Conservation (phyloP, 2,888 invertebrate species). For the Heliconius sara region DNA sequence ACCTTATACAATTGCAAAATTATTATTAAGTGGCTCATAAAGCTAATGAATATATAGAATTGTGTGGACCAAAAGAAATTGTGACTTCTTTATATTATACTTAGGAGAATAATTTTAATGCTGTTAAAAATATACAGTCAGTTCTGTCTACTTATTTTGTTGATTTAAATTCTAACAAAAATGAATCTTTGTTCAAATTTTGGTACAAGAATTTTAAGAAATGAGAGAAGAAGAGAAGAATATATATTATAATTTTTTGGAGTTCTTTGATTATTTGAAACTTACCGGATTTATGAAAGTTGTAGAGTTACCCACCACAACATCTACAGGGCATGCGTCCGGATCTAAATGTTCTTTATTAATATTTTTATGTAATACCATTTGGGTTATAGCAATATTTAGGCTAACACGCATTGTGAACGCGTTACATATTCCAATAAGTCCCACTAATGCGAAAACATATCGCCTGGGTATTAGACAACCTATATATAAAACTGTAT, state of each 20-base stretch:
- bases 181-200: not conserved
- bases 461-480: conserved; percentile 86
- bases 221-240: no score
- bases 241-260: no score
- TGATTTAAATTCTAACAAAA: not conserved
- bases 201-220: no score
- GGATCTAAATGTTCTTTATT: conserved; percentile 63
- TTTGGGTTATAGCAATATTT: conserved; percentile 88
- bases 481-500: conserved; percentile 38
- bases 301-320: conserved; percentile 28
- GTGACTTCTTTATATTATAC: no score
- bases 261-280: not conserved
- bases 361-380: conserved; percentile 81
- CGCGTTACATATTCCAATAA: conserved; percentile 88
- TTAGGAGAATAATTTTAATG: no score
- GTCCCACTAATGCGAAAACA: conserved; percentile 88
- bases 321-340: conserved; percentile 70
- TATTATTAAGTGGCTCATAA: not conserved
- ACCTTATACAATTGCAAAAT: not conserved
- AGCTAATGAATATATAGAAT: not conserved
- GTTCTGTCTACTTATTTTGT: not conserved
- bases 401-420: conserved; percentile 89
- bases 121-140: not conserved
- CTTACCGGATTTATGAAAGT: conserved; percentile 40
- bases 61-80: no score